Base-by-base conservation (phyloP, 2,888 invertebrate species). In the Xylota sylvarum region DNA sequence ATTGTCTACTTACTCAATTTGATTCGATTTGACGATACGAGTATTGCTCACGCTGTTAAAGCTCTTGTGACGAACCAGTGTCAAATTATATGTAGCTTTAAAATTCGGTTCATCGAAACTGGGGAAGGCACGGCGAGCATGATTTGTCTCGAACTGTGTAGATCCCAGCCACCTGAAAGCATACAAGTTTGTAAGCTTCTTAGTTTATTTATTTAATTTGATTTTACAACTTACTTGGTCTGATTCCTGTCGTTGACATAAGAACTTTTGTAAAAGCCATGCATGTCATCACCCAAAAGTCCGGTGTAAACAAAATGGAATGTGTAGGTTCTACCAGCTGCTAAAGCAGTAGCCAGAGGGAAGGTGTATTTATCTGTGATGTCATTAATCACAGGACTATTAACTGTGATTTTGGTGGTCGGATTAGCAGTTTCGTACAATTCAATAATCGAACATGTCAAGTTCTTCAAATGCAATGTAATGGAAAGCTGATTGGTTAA, bases 91-190 rank as follows among this genome's bases (percentile, higher is more conserved):
- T 0, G 92, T 94, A 0, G 96, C 95, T 90, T 96, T 96, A 85
- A 95, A 93, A 10, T 93, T 94, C 0, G 96, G 96, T 89, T 96
- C 96, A 89, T 97, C 97, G 89, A 97, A 96, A 89, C 96, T 95
- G 27, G 97, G 97, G 91, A 97, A 96, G 0, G 95, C 96, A 88
- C 93, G 93, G 19, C 96, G 94, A 0, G 96, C 96, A 78, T 95
- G 92, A 1, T 95, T 94, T 0, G 95, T 93, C 92, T 96, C 94
- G 90, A 96, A 96, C 89, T 96, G 96, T 0, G 96, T 96, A 0
- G 95, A 93, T 0, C 94, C 95, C 91, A 94, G 92, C 93, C 93
- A 94, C 48, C 94, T 94, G 77, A 50, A 60, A 40, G 23, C 9
- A 48, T n/a, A 4, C 19, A 0, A 32, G 19, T 65, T 19, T 12